Base-by-base conservation (phyloP, 2,113 vertebrate species). In the Turdus rufiventris region DNA sequence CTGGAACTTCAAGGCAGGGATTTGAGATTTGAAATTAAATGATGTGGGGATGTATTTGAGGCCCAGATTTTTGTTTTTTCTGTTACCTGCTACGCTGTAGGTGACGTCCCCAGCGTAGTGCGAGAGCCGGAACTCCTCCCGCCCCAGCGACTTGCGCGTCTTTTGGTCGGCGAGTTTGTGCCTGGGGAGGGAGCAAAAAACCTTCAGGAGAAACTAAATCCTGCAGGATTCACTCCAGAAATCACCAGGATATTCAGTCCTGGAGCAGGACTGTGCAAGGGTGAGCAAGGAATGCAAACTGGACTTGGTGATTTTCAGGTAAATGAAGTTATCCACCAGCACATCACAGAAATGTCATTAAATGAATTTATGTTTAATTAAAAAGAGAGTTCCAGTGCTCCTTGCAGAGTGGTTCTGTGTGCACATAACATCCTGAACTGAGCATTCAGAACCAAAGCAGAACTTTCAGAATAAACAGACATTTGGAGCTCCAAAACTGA, bases 61-160 rank as follows among this genome's bases (percentile, higher is more conserved):
- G 31, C 13, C 57, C 36, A 33, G 38, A 17, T 12, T 72, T 72
- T 43, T 29, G 47, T 2, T 45, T 57, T 61, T 36, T 3, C 58
- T 80, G 24, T 94, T 71, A 99, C 99, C 99, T 6, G 98, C 98
- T 26, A 99, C 99, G 0, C 98, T 99, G 98, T 99, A 99, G 97
- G 99, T 99, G 93, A 99, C 99, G 48, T 99, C 99, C 87, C 99
- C 99, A 5, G 99, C 99, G 1, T 99, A 99, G 96, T 99, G 99
- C 79, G 98, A 95, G 78, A 99, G 98, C 71, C 99, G 97, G 95
- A 99, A 99, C 77, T 99, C 99, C 6, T 99, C 99, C 28, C 99
- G 98, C 19, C 97, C 98, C 98, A 99, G 98, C 1, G 98, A 98
- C 94, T 99, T 99, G 85, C 99, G 98, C 18, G 99, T 99, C 88